phyloP scores from a whole-genome alignment of 2,888 invertebrate species.

The Tetragonula carbonaria region DNA sequence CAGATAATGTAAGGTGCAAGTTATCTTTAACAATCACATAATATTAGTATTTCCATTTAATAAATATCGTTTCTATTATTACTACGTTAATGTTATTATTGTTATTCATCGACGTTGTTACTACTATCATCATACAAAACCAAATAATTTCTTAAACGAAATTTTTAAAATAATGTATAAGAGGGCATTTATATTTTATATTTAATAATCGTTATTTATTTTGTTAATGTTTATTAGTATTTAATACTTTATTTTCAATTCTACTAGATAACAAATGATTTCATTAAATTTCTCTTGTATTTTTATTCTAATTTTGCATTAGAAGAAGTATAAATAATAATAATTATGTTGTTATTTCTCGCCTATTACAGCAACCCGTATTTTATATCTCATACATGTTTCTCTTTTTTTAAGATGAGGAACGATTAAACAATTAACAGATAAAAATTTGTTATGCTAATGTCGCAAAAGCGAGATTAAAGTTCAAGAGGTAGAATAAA shows the following conservation, averaged over 20 bases:
- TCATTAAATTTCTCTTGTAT: conserved; percentile 1
- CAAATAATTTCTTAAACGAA: conserved; percentile 18
- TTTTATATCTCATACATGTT: conserved; percentile 25
- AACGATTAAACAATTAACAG: conserved; percentile 37
- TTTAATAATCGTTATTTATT: not conserved
- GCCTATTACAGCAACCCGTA: conserved; percentile 22
- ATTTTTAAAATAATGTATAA: conserved; percentile 21
- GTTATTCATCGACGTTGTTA: conserved; percentile 32
- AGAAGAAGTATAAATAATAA: conserved; percentile 24
- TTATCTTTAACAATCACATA: conserved; percentile 60
- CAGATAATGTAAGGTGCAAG: conserved; percentile 63
- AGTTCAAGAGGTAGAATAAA: conserved; percentile 55
- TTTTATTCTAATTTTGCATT: conserved; percentile 20
- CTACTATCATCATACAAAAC: conserved; percentile 25
- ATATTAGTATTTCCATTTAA: conserved; percentile 56
- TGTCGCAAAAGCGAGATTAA: conserved; percentile 45
- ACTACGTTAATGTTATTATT: conserved; percentile 51
- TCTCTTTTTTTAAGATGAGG: not conserved
- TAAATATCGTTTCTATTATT: conserved; percentile 45
- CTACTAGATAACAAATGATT: conserved; percentile 23
- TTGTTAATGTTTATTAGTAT: conserved; percentile 24
- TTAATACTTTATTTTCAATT: conserved; percentile 29
- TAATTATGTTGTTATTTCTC: conserved; percentile 10
- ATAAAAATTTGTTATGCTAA: conserved; percentile 16
- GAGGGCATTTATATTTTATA: conserved; percentile 6